Base-by-base conservation (phyloP, 2,113 vertebrate species). In the Anser cygnoides region DNA sequence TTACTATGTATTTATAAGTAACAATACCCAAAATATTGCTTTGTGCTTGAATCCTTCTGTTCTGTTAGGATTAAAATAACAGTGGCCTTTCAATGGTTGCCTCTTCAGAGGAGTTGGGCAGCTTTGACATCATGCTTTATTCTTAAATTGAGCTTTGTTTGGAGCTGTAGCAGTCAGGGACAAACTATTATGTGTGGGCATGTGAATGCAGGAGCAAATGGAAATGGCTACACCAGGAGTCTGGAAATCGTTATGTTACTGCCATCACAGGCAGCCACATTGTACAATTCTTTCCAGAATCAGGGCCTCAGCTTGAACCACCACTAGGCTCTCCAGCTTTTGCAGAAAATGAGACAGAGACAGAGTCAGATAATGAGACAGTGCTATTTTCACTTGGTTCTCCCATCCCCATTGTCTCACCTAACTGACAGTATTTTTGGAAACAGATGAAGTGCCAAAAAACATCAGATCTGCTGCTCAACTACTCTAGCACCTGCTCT, bases 121-220 rank as follows among this genome's bases (percentile, higher is more conserved):
- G 77, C 68, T 89, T 93, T 11, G 3, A 85, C 91, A 91, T 84
- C 54, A 50, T 91, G 58, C 81, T 96, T 93, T 84, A 68, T 89
- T 91, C 80, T 92, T 68, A 76, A 89, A 33, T 1, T 89, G 58
- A 41, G 39, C 81, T 96, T 93, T 84, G 58, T 84, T 93, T 0
- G 0, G 58, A 92, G 66, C 81, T 82, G 25, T 71, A 74, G 29
- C 35, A 66, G 80, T 84, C 89, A 94, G 78, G 58, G 85, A 66
- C 49, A 89, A 82, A 35, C 70, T 72, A 44, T 84, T 81, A 89
- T 67, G 59, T 90, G 57, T 84, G 92, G 79, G 59, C 72, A 86
- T 84, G 35, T 62, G 71, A 92, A 91, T 72, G 29, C 49, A 93
- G 81, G 74, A 93, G 91, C 35, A 95, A 92, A 91, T 92, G 74